A percentile compares a stretch with the other conserved stretches of the same genome.
These are phyloP conservation scores for Pedetes capensis DNA, from an alignment of 2,113 vertebrate genomes.

Conservation along the genomic window DNA sequence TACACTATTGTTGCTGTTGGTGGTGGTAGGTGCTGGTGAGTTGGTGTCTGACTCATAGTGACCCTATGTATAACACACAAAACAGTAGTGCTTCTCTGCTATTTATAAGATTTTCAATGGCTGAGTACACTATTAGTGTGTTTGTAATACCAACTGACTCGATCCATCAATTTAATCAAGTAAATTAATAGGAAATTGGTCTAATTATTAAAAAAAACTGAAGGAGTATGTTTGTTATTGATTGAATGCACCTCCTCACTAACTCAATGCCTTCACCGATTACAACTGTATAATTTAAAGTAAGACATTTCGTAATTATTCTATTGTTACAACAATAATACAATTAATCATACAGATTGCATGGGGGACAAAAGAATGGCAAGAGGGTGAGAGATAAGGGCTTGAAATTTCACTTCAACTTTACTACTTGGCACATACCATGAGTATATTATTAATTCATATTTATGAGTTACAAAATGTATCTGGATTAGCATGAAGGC, in stretches of 20 bases:
- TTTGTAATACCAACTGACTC: not conserved
- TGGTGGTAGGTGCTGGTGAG: no score
- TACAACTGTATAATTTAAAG: not conserved
- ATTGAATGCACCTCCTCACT: not conserved
- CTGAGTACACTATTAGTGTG: not conserved
- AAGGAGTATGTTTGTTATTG: not conserved
- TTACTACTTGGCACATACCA: constrained; percentile 17
- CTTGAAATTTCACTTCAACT: constrained; percentile 14
- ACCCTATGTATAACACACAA: no score
- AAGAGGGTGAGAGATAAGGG: not conserved
- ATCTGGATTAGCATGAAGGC: constrained; percentile 45
- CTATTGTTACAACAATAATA: not conserved
- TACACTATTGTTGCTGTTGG: no score
- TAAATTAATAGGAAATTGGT: not conserved
- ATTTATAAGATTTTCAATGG: no score
- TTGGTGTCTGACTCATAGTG: no score
- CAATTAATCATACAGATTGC: not conserved
- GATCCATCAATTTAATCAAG: not conserved
- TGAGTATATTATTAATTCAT: constrained; percentile 49
- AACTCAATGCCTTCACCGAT: not conserved
- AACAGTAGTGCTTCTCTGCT: no score
- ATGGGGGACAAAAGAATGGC: not conserved
- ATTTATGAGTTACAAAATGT: constrained; percentile 48
- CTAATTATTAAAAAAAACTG: not conserved
- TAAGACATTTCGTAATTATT: not conserved